Percentiles rank a stretch among this genome's conserved stretches.
Evolutionary conservation across 2,888 invertebrate species (phyloP).

Genomic region (Lepas anatifera): DNA sequence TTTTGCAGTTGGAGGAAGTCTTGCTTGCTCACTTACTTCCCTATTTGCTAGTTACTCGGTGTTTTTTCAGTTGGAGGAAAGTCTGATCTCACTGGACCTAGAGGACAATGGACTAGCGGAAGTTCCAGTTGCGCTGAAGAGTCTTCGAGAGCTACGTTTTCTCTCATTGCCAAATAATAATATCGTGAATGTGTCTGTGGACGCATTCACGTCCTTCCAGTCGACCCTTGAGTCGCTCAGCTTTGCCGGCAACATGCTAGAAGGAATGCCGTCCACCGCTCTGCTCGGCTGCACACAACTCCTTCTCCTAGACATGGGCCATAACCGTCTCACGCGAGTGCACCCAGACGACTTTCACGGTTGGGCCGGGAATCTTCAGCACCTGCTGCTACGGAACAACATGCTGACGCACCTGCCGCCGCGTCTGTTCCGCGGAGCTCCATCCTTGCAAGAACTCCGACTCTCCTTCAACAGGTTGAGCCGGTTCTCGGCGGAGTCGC

Average conservation of each 20-base stretch:
- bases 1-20: no score
- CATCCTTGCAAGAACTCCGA: conserved; percentile 71
- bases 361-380: conserved; percentile 67
- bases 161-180: background rate
- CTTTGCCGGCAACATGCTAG: background rate
- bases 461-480: conserved; percentile 81
- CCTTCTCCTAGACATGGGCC: conserved; percentile 76
- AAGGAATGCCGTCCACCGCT: background rate
- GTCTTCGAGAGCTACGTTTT: background rate
- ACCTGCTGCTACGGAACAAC: conserved; percentile 70
- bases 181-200: background rate
- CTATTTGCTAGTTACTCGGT: no score
- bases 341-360: conserved; percentile 58
- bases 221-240: background rate
- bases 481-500: conserved; percentile 65
- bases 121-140: background rate
- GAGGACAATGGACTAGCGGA: background rate
- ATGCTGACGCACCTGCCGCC: conserved; percentile 55
- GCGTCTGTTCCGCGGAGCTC: conserved; percentile 57
- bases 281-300: conserved; percentile 38
- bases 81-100: background rate
- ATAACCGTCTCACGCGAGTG: conserved; percentile 68
- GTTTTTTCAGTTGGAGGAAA: background rate
- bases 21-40: no score
- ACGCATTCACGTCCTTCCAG: background rate